Evolutionary conservation across 2,888 invertebrate genomes (phyloP).

Genomic region (Perizoma flavofasciatum): DNA sequence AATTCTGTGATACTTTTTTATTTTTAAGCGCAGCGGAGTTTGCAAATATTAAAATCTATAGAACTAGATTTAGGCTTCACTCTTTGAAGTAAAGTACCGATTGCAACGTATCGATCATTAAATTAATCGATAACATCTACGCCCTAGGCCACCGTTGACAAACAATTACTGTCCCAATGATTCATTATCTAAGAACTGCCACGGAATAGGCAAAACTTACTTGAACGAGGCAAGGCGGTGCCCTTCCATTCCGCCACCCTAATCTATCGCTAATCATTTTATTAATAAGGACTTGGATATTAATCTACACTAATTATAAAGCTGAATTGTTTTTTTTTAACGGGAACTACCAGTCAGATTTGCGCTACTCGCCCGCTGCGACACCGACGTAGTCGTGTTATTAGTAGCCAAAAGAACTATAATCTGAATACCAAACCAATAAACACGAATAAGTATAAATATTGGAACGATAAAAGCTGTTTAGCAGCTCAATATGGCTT

Average conservation of each 20-base stretch:
- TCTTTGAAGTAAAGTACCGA: background rate
- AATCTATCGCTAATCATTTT: slow-evolving; percentile 25
- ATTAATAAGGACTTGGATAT: slow-evolving; percentile 11
- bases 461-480: slow-evolving; percentile 39
- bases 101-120: background rate
- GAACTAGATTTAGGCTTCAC: too few relatives aligned
- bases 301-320: background rate
- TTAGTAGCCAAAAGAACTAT: slow-evolving; percentile 21
- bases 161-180: slow-evolving; percentile 18
- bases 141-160: slow-evolving; percentile 9
- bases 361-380: too few relatives aligned
- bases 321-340: too few relatives aligned
- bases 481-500: slow-evolving; percentile 41
- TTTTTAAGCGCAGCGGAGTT: too few relatives aligned
- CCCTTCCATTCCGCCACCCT: slow-evolving; percentile 20
- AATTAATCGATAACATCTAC: slow-evolving; percentile 13
- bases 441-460: slow-evolving; percentile 33
- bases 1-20: too few relatives aligned
- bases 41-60: too few relatives aligned
- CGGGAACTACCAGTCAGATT: too few relatives aligned
- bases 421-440: slow-evolving; percentile 34
- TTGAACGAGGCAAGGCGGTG: slow-evolving; percentile 17
- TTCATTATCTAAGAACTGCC: slow-evolving; percentile 9
- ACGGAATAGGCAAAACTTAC: slow-evolving; percentile 1
- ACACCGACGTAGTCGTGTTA: too few relatives aligned